Evolutionary conservation across 2,113 vertebrate species (phyloP).

Genomic region (Calidris pugnax): DNA sequence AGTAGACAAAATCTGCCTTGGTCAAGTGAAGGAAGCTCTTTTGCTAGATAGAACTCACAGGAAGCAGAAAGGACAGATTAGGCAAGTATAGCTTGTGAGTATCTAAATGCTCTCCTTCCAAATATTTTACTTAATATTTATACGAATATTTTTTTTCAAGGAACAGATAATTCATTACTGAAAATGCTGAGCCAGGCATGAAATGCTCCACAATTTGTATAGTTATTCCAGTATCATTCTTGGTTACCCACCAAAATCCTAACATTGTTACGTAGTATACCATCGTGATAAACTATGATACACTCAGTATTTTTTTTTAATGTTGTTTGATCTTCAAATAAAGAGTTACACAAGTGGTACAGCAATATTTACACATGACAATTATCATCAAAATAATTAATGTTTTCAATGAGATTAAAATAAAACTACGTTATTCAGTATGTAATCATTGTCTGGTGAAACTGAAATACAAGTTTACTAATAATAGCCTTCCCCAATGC

Average conservation of each 20-base stretch:
- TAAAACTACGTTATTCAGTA: not conserved
- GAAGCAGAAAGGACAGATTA: not conserved
- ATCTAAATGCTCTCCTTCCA: not conserved
- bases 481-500: not conserved
- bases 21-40: not conserved
- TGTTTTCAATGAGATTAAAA: not conserved
- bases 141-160: not conserved
- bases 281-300: not conserved
- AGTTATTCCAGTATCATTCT: not conserved
- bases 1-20: not conserved
- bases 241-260: not conserved
- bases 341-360: not conserved
- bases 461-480: not conserved
- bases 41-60: not conserved
- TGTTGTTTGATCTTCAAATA: not conserved
- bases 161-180: not conserved
- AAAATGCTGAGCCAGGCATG: not conserved
- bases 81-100: not conserved
- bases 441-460: not conserved
- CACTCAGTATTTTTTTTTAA: not conserved
- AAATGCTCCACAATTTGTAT: not conserved
- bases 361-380: not conserved
- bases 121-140: not conserved
- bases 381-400: not conserved
- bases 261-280: fast-evolving